Percentiles rank a stretch among this genome's conserved stretches.
Evolutionary conservation across 2,797 vertebrate genomes (phyloP).

Genomic region (Gymnothorax reevesii): DNA sequence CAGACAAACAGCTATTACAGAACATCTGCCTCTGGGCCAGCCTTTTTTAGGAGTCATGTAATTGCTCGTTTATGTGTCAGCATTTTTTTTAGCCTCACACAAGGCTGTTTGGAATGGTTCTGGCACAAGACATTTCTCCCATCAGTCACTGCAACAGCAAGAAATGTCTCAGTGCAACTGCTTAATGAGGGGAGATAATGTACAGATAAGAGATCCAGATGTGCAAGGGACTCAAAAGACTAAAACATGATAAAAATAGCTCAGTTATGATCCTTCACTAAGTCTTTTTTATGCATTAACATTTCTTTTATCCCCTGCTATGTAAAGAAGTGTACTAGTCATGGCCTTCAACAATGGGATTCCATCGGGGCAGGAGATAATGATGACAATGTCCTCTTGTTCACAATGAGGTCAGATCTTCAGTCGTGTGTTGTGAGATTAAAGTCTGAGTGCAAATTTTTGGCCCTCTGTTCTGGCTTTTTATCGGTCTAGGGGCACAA

Average conservation of each 20-base stretch:
- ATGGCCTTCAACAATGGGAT: too few species aligned
- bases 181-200: neutral
- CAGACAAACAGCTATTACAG: neutral
- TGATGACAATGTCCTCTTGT: neutral
- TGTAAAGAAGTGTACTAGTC: too few species aligned
- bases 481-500: neutral
- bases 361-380: too few species aligned
- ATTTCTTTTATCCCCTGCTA: too few species aligned
- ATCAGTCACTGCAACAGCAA: neutral
- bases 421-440: neutral
- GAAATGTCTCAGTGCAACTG: neutral
- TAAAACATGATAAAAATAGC: neutral
- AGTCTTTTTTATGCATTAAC: neutral
- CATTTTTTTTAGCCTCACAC: neutral
- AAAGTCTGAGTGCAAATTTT: neutral
- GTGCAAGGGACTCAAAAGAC: neutral
- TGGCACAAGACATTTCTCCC: neutral
- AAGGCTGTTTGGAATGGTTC: neutral
- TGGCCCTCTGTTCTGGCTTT: neutral
- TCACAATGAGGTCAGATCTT: neutral
- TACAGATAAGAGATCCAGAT: neutral
- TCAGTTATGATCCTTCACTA: neutral
- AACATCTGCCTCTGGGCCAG: neutral
- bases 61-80: conserved; percentile 4
- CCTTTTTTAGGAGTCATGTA: neutral